Base-by-base conservation (phyloP, 2,113 vertebrate species). In the Daphoenositta chrysoptera region DNA sequence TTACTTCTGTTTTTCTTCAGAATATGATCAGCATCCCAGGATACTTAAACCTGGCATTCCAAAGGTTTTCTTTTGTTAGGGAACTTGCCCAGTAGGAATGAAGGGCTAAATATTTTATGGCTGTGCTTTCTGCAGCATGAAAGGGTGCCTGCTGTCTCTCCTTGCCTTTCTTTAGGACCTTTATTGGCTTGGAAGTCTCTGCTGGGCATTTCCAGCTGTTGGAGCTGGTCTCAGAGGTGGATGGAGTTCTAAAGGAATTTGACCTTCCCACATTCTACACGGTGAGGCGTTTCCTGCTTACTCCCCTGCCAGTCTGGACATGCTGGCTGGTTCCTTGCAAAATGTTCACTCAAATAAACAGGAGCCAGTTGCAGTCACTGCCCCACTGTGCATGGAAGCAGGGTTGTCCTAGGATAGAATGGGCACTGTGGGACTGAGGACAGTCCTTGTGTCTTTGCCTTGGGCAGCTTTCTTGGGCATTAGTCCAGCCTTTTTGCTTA, bases 161-260 rank as follows among this genome's bases (percentile, higher is more conserved):
- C 11, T 18, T 73, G 16, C 56, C 28, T 56, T 69, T 81, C 45
- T 91, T 20, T 87, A 99, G 99, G 97, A 99, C 99, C 2, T 99
- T 99, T 83, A 77, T 99, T 60, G 99, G 99, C 16, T 97, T 99
- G 78, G 99, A 99, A 91, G 97, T 99, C 69, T 98, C 97, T 3
- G 78, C 97, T 27, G 99, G 99, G n/a, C 98, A 98, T 16, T 83
- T 97, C 83, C 98, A 99, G 93, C 84, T 99, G 91, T 94, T 98
- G 92, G 98, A 99, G 33, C 76, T 99, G 68, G 98, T 98, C 68
- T 98, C 97, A 1, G 98, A 98, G 50, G 98, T 99, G 31, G 99
- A 99, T 90, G 92, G 78, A 95, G 98, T 98, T 24, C 98, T 99
- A 98, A 94, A 98, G 48, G 99, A 99, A 73, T 99, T 99, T 90